phyloP scores from a whole-genome alignment of 2,888 invertebrate species.

The Cenopis cana region DNA sequence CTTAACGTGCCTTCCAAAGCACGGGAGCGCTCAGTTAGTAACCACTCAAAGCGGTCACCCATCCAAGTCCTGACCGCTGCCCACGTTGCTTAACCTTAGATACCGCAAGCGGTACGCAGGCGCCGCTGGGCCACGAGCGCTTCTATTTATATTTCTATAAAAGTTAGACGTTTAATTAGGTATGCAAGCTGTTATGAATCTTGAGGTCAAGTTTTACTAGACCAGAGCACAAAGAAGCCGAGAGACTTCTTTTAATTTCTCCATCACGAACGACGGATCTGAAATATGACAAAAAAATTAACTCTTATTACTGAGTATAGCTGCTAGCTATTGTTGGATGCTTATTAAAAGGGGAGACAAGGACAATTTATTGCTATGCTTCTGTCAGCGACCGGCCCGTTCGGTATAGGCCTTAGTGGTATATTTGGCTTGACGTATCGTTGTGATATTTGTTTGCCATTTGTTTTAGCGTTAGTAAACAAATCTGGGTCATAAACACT shows the following conservation, averaged over 20 bases:
- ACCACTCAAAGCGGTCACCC: too few species aligned
- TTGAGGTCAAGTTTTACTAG: neutral
- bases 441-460: neutral
- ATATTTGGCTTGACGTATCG: neutral
- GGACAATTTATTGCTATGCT: constrained; percentile 58
- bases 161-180: neutral
- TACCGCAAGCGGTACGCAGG: too few species aligned
- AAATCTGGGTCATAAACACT: too few species aligned
- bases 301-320: neutral
- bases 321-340: constrained; percentile 47
- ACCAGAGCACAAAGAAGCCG: neutral
- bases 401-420: neutral
- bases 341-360: constrained; percentile 52
- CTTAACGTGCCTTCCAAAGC: too few species aligned
- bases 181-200: neutral
- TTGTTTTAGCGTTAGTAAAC: too few species aligned
- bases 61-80: too few species aligned
- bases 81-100: too few species aligned
- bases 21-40: too few species aligned
- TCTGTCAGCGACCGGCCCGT: constrained; percentile 50
- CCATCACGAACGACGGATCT: neutral
- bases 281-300: neutral
- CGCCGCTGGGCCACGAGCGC: too few species aligned
- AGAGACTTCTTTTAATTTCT: neutral
- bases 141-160: too few species aligned